Evolutionary conservation across 1,140 invertebrate genomes (phyloP).

Genomic region (Camponotus pennsylvanicus): DNA sequence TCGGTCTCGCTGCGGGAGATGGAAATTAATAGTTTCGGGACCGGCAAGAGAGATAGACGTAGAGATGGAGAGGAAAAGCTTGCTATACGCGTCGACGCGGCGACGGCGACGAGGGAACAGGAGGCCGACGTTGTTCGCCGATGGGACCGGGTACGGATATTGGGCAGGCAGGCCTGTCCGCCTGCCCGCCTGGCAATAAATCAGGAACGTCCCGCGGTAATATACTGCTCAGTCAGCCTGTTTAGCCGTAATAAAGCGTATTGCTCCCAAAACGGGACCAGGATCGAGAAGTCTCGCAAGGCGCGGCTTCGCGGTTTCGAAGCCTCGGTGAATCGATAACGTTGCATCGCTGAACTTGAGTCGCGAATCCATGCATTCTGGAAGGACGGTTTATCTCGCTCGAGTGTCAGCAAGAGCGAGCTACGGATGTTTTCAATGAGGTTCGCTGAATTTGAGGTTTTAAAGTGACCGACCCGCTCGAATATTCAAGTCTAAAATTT

Average conservation of each 20-base stretch:
- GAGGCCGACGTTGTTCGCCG: slow-evolving; percentile 48
- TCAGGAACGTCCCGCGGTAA: slow-evolving; percentile 78
- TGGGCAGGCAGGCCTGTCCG: slow-evolving; percentile 75
- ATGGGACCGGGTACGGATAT: slow-evolving; percentile 77
- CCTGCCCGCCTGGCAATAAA: slow-evolving; percentile 73
- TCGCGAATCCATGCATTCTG: not conserved
- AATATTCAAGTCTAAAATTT: not conserved
- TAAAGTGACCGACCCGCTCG: not conserved
- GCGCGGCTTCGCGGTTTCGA: not conserved
- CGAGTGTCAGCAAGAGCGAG: not conserved
- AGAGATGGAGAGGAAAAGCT: slow-evolving; percentile 72
- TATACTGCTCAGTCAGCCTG: slow-evolving; percentile 79
- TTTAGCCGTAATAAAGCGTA: slow-evolving; percentile 80
- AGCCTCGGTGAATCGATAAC: not conserved
- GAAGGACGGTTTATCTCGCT: not conserved
- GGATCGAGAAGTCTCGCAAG: slow-evolving; percentile 49
- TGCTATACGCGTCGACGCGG: slow-evolving; percentile 28
- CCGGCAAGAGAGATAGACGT: slow-evolving; percentile 71
- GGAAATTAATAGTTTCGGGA: slow-evolving; percentile 83
- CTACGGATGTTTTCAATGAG: not conserved
- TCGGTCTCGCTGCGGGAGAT: slow-evolving; percentile 69
- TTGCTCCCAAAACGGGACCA: slow-evolving; percentile 45
- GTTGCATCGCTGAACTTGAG: not conserved
- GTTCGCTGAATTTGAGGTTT: not conserved
- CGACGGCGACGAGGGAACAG: slow-evolving; percentile 26